phyloP scores from a whole-genome alignment of 2,888 invertebrate genomes.

The Troides helena region DNA sequence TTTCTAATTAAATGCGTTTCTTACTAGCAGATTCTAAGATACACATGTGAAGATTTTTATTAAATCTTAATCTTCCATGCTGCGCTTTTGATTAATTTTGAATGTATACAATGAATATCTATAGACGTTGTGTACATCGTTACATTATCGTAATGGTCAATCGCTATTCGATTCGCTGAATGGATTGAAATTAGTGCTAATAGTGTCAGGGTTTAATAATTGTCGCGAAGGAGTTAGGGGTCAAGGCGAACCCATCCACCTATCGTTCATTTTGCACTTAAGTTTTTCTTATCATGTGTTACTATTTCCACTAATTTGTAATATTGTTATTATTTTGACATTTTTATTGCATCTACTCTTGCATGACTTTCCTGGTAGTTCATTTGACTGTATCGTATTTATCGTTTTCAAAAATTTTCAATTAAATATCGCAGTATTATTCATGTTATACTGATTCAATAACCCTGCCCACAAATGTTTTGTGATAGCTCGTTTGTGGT shows the following conservation, averaged over 20 bases:
- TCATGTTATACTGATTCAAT: slow-evolving; percentile 6
- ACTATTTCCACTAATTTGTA: slow-evolving; percentile 30
- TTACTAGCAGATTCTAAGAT: neutral
- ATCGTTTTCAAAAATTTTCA: neutral
- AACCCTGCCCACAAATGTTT: slow-evolving; percentile 10
- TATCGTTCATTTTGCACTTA: slow-evolving; percentile 32
- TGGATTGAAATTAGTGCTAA: slow-evolving; percentile 39
- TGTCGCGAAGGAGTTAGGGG: slow-evolving; percentile 55
- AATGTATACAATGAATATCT: slow-evolving; percentile 18
- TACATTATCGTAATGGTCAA: slow-evolving; percentile 23
- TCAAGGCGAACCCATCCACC: slow-evolving; percentile 67
- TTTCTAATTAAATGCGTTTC: neutral
- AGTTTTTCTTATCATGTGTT: slow-evolving; percentile 21
- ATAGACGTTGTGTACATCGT: slow-evolving; percentile 11
- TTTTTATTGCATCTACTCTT: neutral
- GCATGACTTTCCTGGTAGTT: neutral
- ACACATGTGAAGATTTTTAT: neutral
- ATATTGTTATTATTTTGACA: slow-evolving; percentile 32
- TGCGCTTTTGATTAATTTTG: slow-evolving; percentile 22
- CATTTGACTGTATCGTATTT: too few species aligned
- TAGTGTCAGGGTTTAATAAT: slow-evolving; percentile 65
- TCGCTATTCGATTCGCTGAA: slow-evolving; percentile 34
- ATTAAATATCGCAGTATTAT: slow-evolving; percentile 16
- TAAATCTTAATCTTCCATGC: slow-evolving; percentile 5
- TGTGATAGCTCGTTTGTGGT: slow-evolving; percentile 20